These are phyloP conservation scores for Propithecus deckenii DNA, from an alignment of 2,797 vertebrate genomes.

Conservation along the genomic window DNA sequence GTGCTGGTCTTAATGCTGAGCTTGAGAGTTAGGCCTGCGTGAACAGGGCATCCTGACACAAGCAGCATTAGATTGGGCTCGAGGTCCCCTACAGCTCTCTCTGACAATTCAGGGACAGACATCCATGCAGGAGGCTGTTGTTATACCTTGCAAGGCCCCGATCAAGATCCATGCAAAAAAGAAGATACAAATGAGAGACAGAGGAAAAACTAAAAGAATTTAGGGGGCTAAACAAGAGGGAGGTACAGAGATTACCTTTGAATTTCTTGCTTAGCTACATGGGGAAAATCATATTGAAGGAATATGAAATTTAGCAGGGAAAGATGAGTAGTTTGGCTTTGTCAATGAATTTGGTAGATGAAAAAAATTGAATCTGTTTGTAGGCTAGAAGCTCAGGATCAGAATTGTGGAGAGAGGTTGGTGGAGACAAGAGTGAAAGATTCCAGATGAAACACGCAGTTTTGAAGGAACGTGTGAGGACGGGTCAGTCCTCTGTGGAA, in stretches of 20 bases:
- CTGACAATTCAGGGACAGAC: not conserved
- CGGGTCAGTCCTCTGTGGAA: not conserved
- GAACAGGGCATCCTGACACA: not conserved
- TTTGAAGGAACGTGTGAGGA: not conserved
- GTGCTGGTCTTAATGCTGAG: not conserved
- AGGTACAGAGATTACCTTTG: not conserved
- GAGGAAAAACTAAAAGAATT: not conserved
- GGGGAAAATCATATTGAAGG: not conserved
- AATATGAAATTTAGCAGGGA: not conserved
- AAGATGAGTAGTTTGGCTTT: not conserved
- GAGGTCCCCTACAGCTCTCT: not conserved
- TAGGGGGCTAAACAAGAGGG: not conserved
- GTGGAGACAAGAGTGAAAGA: not conserved
- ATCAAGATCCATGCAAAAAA: not conserved
- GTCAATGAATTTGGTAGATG: not conserved
- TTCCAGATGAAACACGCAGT: not conserved
- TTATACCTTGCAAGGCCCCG: not conserved
- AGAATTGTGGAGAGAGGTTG: not conserved
- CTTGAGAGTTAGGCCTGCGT: not conserved
- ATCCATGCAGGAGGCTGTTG: not conserved
- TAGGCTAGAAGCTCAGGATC: not conserved
- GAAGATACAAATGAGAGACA: not conserved
- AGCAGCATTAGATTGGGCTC: not conserved
- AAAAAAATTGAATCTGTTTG: not conserved
- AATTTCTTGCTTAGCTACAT: not conserved